Conservation (phyloP, 2,797 vertebrate species). For the Echiichthys vipera region DNA sequence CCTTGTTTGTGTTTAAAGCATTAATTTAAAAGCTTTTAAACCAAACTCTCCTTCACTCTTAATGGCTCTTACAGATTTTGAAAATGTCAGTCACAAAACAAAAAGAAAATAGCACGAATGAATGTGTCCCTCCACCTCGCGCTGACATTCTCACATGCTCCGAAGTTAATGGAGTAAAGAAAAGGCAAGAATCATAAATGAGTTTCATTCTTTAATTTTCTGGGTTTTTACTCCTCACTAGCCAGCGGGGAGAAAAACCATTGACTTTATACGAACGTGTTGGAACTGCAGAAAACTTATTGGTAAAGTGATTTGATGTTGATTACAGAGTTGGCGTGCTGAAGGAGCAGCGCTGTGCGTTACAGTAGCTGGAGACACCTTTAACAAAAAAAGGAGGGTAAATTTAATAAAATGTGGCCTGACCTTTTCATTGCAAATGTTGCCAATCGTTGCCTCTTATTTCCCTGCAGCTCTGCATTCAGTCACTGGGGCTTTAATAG, state of each 20-base stretch:
- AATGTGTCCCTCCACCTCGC: slow-evolving; percentile 1
- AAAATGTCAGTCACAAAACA: slow-evolving; percentile 38
- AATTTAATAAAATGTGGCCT: slow-evolving; percentile 56
- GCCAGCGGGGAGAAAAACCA: slow-evolving; percentile 36
- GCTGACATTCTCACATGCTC: slow-evolving; percentile 18
- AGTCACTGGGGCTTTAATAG: slow-evolving; percentile 34
- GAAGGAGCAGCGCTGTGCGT: slow-evolving; percentile 3
- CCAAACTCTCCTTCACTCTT: background rate
- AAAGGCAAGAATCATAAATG: slow-evolving; percentile 12
- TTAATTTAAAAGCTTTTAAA: slow-evolving; percentile 2
- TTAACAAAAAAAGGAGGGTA: background rate
- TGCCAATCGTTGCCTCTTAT: slow-evolving; percentile 32
- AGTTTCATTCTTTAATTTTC: slow-evolving; percentile 52
- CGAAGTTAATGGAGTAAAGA: slow-evolving; percentile 49
- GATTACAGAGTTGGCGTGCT: slow-evolving; percentile 36
- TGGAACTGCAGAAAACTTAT: slow-evolving; percentile 33
- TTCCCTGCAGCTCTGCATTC: slow-evolving; percentile 33
- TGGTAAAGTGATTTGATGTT: slow-evolving; percentile 42
- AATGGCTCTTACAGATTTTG: background rate
- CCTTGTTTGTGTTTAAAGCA: background rate
- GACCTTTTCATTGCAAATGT: slow-evolving; percentile 58
- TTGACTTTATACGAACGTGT: slow-evolving; percentile 32
- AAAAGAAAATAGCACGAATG: slow-evolving; percentile 20
- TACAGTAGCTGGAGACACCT: background rate
- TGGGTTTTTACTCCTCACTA: slow-evolving; percentile 31